Conservation (phyloP, 1,140 invertebrate genomes). For the Proctacanthus coquilletti region DNA sequence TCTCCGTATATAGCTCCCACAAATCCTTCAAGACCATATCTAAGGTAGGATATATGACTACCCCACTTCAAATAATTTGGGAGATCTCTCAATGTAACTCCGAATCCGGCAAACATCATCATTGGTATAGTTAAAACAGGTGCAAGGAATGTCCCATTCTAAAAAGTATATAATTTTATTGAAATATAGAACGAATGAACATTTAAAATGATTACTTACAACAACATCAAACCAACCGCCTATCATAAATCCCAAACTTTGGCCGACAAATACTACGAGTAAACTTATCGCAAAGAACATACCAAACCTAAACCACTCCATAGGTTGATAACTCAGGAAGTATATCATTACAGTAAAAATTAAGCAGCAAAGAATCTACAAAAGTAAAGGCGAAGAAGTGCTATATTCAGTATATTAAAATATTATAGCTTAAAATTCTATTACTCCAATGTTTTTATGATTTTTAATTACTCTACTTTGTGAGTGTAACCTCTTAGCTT, state of each 20-base stretch:
- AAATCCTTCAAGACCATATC: constrained; percentile 75
- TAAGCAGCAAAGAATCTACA: constrained; percentile 51
- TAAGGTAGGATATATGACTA: constrained; percentile 70
- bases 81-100: constrained; percentile 56
- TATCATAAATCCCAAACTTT: constrained; percentile 76
- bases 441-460: too few relatives aligned
- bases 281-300: constrained; percentile 72
- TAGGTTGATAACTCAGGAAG: constrained; percentile 70
- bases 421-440: too few relatives aligned
- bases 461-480: too few relatives aligned
- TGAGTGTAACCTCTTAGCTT: too few relatives aligned
- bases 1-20: constrained; percentile 70
- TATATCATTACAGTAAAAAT: constrained; percentile 73
- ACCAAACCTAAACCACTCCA: constrained; percentile 53
- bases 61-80: constrained; percentile 74
- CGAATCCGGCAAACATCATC: constrained; percentile 81
- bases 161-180: constrained; percentile 10
- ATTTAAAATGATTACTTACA: constrained; percentile 37
- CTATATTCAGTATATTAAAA: too few relatives aligned
- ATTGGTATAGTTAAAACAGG: constrained; percentile 62
- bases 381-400: constrained; percentile 10
- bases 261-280: constrained; percentile 71
- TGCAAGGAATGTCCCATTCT: constrained; percentile 70
- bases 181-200: constrained; percentile 2
- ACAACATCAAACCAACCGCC: constrained; percentile 70